Percentiles rank a stretch among this genome's conserved stretches.
Evolutionary conservation across 2,888 invertebrate species (phyloP).

Genomic region (Neocrepidodera transversa): DNA sequence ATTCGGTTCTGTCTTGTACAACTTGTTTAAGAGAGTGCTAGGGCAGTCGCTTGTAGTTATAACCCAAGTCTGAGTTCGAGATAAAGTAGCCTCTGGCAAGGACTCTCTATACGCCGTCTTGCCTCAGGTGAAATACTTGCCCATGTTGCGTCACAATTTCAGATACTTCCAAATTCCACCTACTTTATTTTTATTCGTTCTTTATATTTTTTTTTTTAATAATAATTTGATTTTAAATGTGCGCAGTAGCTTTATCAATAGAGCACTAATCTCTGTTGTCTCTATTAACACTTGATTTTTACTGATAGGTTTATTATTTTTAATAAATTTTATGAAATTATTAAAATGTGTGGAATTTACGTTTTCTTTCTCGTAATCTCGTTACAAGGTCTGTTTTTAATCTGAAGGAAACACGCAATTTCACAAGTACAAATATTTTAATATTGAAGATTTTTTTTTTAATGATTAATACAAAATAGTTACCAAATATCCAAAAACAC

Average conservation of each 20-base stretch:
- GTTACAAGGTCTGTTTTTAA: not conserved
- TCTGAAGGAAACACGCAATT: not conserved
- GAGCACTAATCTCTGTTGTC: no score
- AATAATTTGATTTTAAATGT: no score
- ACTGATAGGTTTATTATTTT: no score
- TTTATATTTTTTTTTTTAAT: no score
- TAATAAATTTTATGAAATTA: no score
- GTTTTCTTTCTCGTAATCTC: not conserved
- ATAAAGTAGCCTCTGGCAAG: conserved; percentile 47
- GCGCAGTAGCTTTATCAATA: no score
- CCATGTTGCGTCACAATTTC: conserved; percentile 47
- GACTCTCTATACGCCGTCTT: conserved; percentile 47
- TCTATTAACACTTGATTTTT: no score
- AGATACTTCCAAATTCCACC: conserved; percentile 30
- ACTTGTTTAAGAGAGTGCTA: conserved; percentile 8
- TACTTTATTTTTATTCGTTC: not conserved
- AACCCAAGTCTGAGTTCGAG: conserved; percentile 34
- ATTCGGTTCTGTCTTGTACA: not conserved
- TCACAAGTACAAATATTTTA: not conserved
- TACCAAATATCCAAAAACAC: no score
- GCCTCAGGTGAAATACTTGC: conserved; percentile 44
- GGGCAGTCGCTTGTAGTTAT: conserved; percentile 21
- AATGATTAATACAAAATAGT: no score
- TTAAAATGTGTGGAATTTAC: not conserved
- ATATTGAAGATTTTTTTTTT: not conserved